Base-by-base conservation (phyloP, 2,888 invertebrate genomes). In the Noctua comes region DNA sequence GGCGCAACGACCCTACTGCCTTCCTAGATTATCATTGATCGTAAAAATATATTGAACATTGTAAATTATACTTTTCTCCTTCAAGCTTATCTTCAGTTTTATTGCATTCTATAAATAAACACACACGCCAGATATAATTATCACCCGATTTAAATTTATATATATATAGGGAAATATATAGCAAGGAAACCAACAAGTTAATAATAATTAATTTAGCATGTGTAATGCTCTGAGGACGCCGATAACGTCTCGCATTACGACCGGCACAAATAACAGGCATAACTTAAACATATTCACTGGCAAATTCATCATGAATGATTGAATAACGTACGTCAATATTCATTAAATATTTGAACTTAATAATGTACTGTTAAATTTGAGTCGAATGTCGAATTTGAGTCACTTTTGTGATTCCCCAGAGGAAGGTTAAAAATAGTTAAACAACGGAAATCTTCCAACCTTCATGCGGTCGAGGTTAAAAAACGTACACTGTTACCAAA, bases 191-290 rank as follows among this genome's bases (percentile, higher is more conserved):
- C 48, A 76, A 77, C 74, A 70, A 73, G 76, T 70, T 79, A 85
- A 82, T 68, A 76, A 84, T 85, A 86, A 77, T 77, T 77, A 78
- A 66, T 46, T 54, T 62, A 68, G 76, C 76, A 75, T 84, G 73
- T 85, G 73, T 80, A 73, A 77, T 77, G 68, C 66, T 76, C 77
- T 69, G 72, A 76, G 86, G 80, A 84, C 84, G 68, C 46, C 77
- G 87, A 86, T 86, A 86, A 81, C 74, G 73, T 81, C 66, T 86
- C 77, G 62, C 79, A 69, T 84, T 87, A 79, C 87, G 76, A 71
- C 62, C 69, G 73, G 66, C 74, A 73, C 76, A 82, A 86, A 77
- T 85, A 87, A 79, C 72, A 40, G 64, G 62, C 78, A 73, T 80
- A 86, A 81, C 74, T 79, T 66, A 74, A 86, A 79, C 79, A 77